phyloP scores from a whole-genome alignment of 2,113 vertebrate genomes.

The Uropsilus gracilis region DNA sequence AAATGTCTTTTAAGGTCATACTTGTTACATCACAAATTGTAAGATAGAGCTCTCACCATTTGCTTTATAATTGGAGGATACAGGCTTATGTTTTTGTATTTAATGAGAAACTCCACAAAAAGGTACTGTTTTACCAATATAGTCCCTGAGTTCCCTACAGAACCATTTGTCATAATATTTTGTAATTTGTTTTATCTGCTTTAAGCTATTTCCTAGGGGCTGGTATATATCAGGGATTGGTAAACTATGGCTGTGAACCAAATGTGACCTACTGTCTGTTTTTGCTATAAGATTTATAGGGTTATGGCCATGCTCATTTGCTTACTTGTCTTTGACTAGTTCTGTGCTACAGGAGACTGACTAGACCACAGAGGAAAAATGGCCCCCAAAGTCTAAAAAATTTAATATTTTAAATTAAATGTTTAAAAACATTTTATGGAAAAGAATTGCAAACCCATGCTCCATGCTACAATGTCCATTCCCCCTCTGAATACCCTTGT shows the following conservation, averaged over 20 bases:
- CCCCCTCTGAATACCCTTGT: background rate
- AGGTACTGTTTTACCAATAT: background rate
- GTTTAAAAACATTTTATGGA: background rate
- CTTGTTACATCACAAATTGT: background rate
- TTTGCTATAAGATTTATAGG: background rate
- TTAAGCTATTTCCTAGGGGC: background rate
- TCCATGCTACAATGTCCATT: background rate
- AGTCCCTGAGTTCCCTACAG: background rate
- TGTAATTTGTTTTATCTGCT: background rate
- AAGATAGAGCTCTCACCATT: background rate
- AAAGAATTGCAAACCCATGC: background rate
- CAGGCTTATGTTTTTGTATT: background rate
- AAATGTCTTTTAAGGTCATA: background rate
- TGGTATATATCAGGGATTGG: background rate
- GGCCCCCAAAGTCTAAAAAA: background rate
- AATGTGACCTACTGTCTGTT: background rate
- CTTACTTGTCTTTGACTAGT: background rate
- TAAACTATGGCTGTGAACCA: background rate
- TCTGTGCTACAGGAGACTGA: background rate
- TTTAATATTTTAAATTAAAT: background rate
- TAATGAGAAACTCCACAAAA: background rate
- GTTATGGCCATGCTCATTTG: background rate
- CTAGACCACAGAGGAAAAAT: background rate
- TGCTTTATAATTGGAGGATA: background rate
- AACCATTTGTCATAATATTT: background rate